Percentiles rank a stretch among this genome's conserved stretches.
phyloP scores from a whole-genome alignment of 2,797 vertebrate genomes.

The Pseudopleuronectes americanus region DNA sequence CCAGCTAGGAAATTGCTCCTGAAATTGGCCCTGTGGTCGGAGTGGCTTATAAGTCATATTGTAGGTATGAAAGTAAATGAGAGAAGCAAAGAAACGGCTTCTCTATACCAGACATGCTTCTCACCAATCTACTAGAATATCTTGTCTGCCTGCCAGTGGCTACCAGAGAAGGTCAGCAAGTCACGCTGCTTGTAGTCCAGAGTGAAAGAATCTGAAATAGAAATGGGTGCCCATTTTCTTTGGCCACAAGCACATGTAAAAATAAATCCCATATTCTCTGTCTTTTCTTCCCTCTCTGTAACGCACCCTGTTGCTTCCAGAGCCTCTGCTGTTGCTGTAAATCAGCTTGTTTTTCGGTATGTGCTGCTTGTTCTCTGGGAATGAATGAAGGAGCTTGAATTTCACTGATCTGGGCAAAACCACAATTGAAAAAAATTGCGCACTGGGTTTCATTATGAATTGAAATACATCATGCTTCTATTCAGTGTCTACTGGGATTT shows the following conservation, averaged over 20 bases:
- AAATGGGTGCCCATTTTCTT: constrained; percentile 48
- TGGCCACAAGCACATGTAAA: constrained; percentile 28
- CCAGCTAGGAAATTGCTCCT: constrained; percentile 70
- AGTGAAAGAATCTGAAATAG: constrained; percentile 45
- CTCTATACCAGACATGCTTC: constrained; percentile 24
- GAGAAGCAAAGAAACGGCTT: constrained; percentile 30
- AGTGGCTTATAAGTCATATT: constrained; percentile 56
- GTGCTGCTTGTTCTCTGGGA: constrained; percentile 24
- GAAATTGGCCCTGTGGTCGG: constrained; percentile 70
- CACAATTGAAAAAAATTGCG: constrained; percentile 31
- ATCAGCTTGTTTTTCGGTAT: constrained; percentile 20
- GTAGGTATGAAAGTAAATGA: constrained; percentile 61
- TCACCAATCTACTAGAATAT: constrained; percentile 21
- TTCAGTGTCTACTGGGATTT: constrained; percentile 41
- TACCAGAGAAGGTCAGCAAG: constrained; percentile 49
- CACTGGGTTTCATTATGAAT: constrained; percentile 63
- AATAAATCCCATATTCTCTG: constrained; percentile 42
- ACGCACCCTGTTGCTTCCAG: constrained; percentile 30
- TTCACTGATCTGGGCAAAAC: constrained; percentile 55
- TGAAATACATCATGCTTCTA: constrained; percentile 52
- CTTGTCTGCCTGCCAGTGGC: constrained; percentile 21
- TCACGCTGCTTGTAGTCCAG: constrained; percentile 10
- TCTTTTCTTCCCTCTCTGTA: constrained; percentile 15
- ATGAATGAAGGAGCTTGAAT: constrained; percentile 53
- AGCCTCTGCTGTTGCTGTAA: constrained; percentile 28